Evolutionary conservation across 2,888 invertebrate genomes (phyloP).

Genomic region (Patella caerulea): DNA sequence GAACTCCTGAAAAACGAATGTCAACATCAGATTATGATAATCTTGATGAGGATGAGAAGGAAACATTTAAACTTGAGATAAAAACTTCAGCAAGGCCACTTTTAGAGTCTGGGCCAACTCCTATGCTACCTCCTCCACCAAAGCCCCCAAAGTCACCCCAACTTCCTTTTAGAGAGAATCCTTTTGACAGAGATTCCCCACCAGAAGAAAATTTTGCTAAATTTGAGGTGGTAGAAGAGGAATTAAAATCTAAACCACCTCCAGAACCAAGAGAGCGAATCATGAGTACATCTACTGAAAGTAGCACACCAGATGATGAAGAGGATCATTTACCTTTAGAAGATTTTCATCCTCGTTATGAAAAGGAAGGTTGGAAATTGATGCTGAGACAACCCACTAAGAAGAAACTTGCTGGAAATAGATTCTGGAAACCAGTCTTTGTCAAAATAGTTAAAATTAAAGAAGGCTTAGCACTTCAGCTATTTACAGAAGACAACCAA

Average conservation of each 20-base stretch:
- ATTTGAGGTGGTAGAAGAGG: constrained; percentile 59
- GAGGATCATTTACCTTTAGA: constrained; percentile 76
- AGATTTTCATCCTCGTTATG: constrained; percentile 87
- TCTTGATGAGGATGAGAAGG: constrained; percentile 33
- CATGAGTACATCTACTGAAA: constrained; percentile 55
- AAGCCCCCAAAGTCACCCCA: constrained; percentile 57
- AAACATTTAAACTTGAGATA: constrained; percentile 54
- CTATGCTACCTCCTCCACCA: constrained; percentile 60
- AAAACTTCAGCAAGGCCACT: constrained; percentile 38
- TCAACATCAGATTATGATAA: constrained; percentile 18
- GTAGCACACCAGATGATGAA: constrained; percentile 58
- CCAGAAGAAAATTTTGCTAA: constrained; percentile 69
- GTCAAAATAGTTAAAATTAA: constrained; percentile 88
- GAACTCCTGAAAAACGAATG: constrained; percentile 15
- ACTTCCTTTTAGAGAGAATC: constrained; percentile 68
- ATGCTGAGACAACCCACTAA: constrained; percentile 83
- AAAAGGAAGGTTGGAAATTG: constrained; percentile 95
- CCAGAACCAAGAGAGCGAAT: constrained; percentile 30
- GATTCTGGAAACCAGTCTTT: constrained; percentile 97
- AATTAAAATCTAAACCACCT: constrained; percentile 39
- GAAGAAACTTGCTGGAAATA: constrained; percentile 73
- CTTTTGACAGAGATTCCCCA: constrained; percentile 70
- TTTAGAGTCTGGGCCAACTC: constrained; percentile 41
- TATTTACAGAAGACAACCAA: constrained; percentile 86
- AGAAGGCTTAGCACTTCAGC: constrained; percentile 76